phyloP scores from a whole-genome alignment of 2,797 vertebrate species.

The Cyclopterus lumpus region DNA sequence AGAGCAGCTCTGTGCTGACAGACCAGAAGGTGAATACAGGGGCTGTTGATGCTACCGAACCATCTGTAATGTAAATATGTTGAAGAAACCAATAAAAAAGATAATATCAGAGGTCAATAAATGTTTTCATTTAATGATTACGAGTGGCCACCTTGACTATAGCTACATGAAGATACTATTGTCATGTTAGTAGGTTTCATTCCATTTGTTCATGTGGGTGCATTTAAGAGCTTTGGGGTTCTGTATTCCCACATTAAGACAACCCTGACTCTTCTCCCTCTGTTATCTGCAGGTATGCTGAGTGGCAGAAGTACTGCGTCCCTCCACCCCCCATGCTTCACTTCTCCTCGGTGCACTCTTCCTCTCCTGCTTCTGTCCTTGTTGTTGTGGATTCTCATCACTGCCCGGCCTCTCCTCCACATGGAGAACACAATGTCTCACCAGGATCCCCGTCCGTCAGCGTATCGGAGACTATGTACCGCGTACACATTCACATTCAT shows the following conservation, averaged over 20 bases:
- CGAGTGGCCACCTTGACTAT: background rate
- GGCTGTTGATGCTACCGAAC: background rate
- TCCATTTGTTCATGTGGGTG: background rate
- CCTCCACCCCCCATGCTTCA: conserved; percentile 27
- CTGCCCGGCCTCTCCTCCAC: background rate
- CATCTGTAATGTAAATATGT: background rate
- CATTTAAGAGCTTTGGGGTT: background rate
- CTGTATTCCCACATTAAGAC: background rate
- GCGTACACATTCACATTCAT: conserved; percentile 42
- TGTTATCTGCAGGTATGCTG: conserved; percentile 81
- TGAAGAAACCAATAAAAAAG: background rate
- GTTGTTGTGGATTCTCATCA: conserved; percentile 53
- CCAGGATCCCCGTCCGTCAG: background rate
- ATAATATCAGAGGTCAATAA: background rate
- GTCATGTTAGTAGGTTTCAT: background rate
- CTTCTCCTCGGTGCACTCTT: conserved; percentile 25
- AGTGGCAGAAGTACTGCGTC: conserved; percentile 37
- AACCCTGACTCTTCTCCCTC: background rate
- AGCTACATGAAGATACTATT: background rate
- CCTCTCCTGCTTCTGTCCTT: conserved; percentile 35
- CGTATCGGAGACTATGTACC: conserved; percentile 21
- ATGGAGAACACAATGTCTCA: conserved; percentile 23
- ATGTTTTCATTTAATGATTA: background rate
- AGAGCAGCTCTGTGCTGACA: conserved; percentile 82
- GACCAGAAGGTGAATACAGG: conserved; percentile 85